phyloP scores from a whole-genome alignment of 2,888 invertebrate genomes.

The Craniophora ligustri region DNA sequence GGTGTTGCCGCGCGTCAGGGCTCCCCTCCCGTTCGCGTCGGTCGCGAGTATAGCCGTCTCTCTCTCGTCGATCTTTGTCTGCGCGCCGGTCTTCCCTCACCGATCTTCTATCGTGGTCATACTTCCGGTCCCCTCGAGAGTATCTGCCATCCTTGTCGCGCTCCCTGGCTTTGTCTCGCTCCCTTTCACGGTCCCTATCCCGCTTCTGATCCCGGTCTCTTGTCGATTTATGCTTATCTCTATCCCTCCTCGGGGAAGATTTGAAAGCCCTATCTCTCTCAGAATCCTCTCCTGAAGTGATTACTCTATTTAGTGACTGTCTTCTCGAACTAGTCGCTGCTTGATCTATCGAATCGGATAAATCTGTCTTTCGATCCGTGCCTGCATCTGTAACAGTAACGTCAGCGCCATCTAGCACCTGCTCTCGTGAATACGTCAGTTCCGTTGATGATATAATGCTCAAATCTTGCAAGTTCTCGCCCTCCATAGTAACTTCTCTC shows the following conservation, averaged over 20 bases:
- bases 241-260: constrained; percentile 74
- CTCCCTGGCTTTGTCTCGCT: constrained; percentile 68
- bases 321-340: constrained; percentile 68
- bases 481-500: constrained; percentile 89
- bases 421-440: constrained; percentile 79
- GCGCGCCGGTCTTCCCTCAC: constrained; percentile 67
- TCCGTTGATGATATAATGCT: constrained; percentile 76
- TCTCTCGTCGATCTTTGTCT: constrained; percentile 73
- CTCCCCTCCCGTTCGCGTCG: constrained; percentile 70
- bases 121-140: constrained; percentile 74
- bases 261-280: constrained; percentile 79
- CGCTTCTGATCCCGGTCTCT: constrained; percentile 68
- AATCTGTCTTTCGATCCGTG: constrained; percentile 65
- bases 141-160: constrained; percentile 73
- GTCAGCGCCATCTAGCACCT: constrained; percentile 85
- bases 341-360: constrained; percentile 72
- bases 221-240: constrained; percentile 72
- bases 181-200: constrained; percentile 63
- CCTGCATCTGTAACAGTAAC: constrained; percentile 65
- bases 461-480: constrained; percentile 87
- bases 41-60: constrained; percentile 56
- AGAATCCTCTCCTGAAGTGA: constrained; percentile 82
- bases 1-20: constrained; percentile 70
- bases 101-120: constrained; percentile 69
- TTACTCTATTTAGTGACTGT: constrained; percentile 72